phyloP scores from a whole-genome alignment of 1,140 invertebrate species.

The Melitaea cinxia region DNA sequence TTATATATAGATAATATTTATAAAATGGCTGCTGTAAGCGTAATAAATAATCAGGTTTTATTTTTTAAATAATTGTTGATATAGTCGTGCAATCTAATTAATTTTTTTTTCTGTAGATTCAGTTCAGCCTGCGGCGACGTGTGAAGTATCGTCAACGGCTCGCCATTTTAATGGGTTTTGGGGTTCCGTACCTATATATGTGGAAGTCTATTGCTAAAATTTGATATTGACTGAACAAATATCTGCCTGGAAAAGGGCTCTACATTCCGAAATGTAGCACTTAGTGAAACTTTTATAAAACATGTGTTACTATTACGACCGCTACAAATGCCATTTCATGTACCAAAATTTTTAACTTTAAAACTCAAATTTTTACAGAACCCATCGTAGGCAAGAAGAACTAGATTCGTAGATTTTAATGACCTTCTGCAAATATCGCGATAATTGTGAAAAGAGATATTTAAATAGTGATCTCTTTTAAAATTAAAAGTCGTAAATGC shows the following conservation, averaged over 20 bases:
- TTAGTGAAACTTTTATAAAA: too few species aligned
- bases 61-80: neutral
- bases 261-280: too few species aligned
- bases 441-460: slow-evolving; percentile 1
- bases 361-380: too few species aligned
- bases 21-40: neutral
- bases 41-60: neutral
- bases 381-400: too few species aligned
- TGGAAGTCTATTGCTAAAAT: too few species aligned
- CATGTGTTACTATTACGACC: too few species aligned
- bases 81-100: neutral
- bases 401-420: too few species aligned
- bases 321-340: too few species aligned
- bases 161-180: neutral
- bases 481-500: neutral
- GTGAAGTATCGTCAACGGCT: slow-evolving; percentile 6
- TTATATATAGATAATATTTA: neutral
- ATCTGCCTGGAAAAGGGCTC: too few species aligned
- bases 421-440: neutral
- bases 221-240: too few species aligned
- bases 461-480: neutral
- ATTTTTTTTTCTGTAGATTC: neutral
- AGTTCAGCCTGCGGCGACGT: neutral
- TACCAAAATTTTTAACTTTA: too few species aligned
- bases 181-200: too few species aligned